Conservation (phyloP, 92 coral and sea anemone genomes). For the Heliopora coerulea region DNA sequence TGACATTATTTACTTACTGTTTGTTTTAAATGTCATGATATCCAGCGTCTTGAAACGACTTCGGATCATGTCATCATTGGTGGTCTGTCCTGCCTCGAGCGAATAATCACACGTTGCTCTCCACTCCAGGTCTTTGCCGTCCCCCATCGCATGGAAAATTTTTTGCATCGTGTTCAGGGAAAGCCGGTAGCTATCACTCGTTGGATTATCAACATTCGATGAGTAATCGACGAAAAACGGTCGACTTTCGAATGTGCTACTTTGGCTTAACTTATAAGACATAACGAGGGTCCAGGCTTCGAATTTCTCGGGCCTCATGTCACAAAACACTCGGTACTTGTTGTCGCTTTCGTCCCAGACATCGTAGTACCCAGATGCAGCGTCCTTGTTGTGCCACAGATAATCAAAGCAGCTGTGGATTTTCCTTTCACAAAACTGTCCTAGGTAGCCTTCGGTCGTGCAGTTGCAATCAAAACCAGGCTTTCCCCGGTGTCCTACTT, state of each 20-base stretch:
- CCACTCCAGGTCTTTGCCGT: slow-evolving; percentile 10
- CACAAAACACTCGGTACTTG: slow-evolving; percentile 10
- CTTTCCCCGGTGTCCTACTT: slow-evolving; percentile 12
- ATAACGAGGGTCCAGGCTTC: slow-evolving; percentile 34
- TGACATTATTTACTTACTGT: background rate
- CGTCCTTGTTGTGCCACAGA: slow-evolving; percentile 20
- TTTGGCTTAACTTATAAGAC: slow-evolving; percentile 1
- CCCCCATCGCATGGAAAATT: background rate
- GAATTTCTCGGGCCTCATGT: slow-evolving; percentile 11
- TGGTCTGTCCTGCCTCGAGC: background rate
- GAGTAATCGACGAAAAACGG: slow-evolving; percentile 3
- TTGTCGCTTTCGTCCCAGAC: slow-evolving; percentile 1
- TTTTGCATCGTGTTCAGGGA: slow-evolving; percentile 13
- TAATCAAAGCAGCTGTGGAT: slow-evolving; percentile 28
- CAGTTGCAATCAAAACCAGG: slow-evolving; percentile 27
- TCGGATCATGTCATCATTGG: slow-evolving; percentile 7
- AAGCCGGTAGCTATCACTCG: slow-evolving; percentile 9
- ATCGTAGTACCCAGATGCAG: slow-evolving; percentile 21
- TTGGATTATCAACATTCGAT: background rate
- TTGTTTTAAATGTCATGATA: background rate
- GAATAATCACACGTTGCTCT: slow-evolving; percentile 33
- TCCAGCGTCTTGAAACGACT: slow-evolving; percentile 2
- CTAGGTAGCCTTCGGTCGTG: slow-evolving; percentile 9
- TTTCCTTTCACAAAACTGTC: slow-evolving; percentile 2
- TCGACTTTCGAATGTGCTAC: background rate